A percentile compares a stretch with the other conserved stretches of the same genome.
phyloP scores from a whole-genome alignment of 2,113 vertebrate genomes.

The Mustela lutreola region DNA sequence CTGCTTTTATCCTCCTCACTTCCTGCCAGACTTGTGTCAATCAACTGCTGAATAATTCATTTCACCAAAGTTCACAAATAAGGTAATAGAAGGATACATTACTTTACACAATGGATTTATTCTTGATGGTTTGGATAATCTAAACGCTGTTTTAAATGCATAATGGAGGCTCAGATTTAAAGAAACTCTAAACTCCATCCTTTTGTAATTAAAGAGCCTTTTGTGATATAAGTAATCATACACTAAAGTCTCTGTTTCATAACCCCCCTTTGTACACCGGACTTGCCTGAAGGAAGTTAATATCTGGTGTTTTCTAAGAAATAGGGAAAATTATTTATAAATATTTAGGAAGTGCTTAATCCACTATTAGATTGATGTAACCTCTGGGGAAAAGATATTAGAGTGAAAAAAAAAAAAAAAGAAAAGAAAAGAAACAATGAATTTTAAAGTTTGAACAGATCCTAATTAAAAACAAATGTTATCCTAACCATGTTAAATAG shows the following conservation, averaged over 20 bases:
- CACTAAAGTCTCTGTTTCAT: neutral
- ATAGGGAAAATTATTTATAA: neutral
- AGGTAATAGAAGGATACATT: conserved; percentile 2
- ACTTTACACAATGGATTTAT: neutral
- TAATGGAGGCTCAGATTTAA: neutral
- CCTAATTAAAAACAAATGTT: neutral
- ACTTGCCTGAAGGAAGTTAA: neutral
- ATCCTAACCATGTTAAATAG: neutral
- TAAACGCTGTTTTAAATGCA: conserved; percentile 4
- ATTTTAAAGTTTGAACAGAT: neutral
- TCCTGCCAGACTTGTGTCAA: neutral
- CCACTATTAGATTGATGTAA: neutral
- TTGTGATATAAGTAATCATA: neutral
- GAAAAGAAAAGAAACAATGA: neutral
- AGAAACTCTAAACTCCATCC: neutral
- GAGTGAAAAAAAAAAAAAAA: neutral
- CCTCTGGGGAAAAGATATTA: neutral
- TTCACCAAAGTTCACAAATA: conserved; percentile 21
- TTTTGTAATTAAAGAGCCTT: neutral
- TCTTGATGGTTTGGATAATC: neutral
- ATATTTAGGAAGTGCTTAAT: neutral
- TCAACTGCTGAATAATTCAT: conserved; percentile 15
- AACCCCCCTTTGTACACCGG: neutral
- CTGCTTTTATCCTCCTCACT: neutral
- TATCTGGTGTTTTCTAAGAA: neutral